Evolutionary conservation across 1,140 invertebrate genomes (phyloP).

Genomic region (Drosophila truncata): DNA sequence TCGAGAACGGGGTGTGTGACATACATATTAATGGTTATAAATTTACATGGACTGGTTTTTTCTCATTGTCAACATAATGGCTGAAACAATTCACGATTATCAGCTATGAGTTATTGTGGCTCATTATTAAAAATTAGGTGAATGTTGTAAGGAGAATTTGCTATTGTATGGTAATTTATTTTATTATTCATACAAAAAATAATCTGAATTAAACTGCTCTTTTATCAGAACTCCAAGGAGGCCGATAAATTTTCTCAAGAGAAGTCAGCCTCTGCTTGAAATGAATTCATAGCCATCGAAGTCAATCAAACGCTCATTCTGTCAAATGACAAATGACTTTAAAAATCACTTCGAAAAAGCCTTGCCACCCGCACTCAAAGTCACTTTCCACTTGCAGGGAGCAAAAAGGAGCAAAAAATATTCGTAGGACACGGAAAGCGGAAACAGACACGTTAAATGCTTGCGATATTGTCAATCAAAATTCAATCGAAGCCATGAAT

Average conservation of each 20-base stretch:
- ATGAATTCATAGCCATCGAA: constrained; percentile 57
- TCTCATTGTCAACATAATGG: background rate
- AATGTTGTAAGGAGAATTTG: background rate
- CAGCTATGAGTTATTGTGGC: constrained; percentile 13
- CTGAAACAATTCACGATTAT: constrained; percentile 12
- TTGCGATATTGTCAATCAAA: constrained; percentile 85
- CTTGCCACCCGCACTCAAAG: constrained; percentile 30
- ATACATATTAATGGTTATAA: constrained; percentile 61
- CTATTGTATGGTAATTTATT: background rate
- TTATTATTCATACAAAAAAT: background rate
- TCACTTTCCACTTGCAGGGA: constrained; percentile 27
- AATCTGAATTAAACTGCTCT: background rate
- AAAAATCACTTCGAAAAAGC: constrained; percentile 72
- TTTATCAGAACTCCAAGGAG: background rate
- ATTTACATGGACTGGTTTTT: constrained; percentile 53
- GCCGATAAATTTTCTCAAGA: background rate
- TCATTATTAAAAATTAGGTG: constrained; percentile 19
- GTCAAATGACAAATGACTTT: constrained; percentile 81
- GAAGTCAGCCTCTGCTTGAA: background rate
- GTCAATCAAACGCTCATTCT: constrained; percentile 83
- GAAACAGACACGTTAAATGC: constrained; percentile 85
- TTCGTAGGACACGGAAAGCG: constrained; percentile 66
- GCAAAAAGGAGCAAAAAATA: constrained; percentile 21
- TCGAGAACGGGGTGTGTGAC: constrained; percentile 35
- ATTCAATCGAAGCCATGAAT: constrained; percentile 84